Base-by-base conservation (phyloP, 2,113 vertebrate genomes). In the Hystrix brachyura region DNA sequence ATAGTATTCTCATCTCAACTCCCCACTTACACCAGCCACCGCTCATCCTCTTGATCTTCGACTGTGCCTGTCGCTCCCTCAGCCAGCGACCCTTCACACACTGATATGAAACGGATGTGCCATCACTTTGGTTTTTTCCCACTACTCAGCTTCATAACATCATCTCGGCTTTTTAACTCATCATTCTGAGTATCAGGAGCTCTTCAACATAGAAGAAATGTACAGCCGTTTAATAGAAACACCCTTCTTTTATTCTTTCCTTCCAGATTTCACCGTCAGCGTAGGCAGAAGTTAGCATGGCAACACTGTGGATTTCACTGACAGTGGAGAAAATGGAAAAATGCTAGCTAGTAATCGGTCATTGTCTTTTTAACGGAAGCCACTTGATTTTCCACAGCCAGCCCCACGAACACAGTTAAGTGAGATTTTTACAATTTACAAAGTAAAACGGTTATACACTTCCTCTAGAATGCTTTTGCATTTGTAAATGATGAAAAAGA, bases 121-220 rank as follows among this genome's bases (percentile, higher is more conserved):
- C 86, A 93, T 93, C 46, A 62, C 0, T 69, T 85, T 78, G 38
- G 7, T 74, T 94, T 86, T 81, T 91, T 78, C 81, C 81, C 43
- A 94, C 46, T 83, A 90, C 59, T 90, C 53, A 76, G 80, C 57
- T 92, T 94, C 80, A 95, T 82, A 85, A 72, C n/a, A 94, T 91
- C n/a, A 91, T 93, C 43, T 53, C 82, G 69, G 29, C 65, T 95
- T 95, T 94, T 87, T 90, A 94, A 88, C 69, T 32, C 13, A 87
- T 90, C 59, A 15, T 71, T 97, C 93, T 90, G 72, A 93, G 62
- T 84, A 69, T 62, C 71, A 89, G 55, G 57, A 83, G 23, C 46
- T 94, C 83, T 93, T 97, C 87, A 87, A 76, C 91, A 64, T 62
- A 92, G 43, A 87, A 87, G 60, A 91, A 97, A 91, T 51, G 14